phyloP scores from a whole-genome alignment of 1,140 invertebrate species.

The Bombus fervidus region DNA sequence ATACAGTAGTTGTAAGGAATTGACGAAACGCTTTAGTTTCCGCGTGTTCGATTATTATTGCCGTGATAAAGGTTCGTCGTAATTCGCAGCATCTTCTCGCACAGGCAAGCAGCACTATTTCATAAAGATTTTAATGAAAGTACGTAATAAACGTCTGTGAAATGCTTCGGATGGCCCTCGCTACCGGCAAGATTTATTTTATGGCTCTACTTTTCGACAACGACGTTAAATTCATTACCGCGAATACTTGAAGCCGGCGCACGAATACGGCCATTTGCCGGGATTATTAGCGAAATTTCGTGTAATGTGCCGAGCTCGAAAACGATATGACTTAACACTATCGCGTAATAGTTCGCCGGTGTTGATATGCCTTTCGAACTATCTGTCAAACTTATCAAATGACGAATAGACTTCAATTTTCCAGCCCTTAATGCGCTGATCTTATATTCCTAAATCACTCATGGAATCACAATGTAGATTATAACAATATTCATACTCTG shows the following conservation, averaged over 20 bases:
- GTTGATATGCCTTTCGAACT: not conserved
- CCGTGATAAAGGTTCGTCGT: constrained; percentile 27
- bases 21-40: not conserved
- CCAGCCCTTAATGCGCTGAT: not conserved
- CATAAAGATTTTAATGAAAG: constrained; percentile 72
- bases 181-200: constrained; percentile 68
- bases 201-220: constrained; percentile 72
- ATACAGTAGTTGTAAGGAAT: no score
- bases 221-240: constrained; percentile 71
- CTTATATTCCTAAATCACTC: not conserved
- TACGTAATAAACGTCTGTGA: constrained; percentile 70
- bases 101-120: constrained; percentile 59
- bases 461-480: not conserved
- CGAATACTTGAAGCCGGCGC: constrained; percentile 53
- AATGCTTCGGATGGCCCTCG: constrained; percentile 54
- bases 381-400: not conserved
- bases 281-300: constrained; percentile 69
- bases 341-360: not conserved
- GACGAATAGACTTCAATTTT: not conserved
- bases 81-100: constrained; percentile 40
- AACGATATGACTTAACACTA: constrained; percentile 29
- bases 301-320: constrained; percentile 44
- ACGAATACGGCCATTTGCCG: constrained; percentile 58
- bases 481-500: not conserved
- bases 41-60: constrained; percentile 49